Base-by-base conservation (phyloP, 2,888 invertebrate species). In the Brachylomia viminalis region DNA sequence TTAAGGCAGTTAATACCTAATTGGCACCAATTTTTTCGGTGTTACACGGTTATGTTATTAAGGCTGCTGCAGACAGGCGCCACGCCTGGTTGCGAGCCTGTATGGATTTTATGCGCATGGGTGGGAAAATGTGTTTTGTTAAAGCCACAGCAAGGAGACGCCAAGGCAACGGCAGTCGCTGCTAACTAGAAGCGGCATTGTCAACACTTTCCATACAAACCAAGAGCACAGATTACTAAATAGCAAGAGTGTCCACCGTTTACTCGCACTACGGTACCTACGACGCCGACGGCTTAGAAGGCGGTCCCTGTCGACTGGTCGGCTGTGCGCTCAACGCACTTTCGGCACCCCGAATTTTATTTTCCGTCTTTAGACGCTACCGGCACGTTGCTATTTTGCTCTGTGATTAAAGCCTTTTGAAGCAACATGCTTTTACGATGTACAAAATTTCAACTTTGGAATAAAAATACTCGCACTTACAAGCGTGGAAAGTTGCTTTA, bases 401-500 rank as follows among this genome's bases (percentile, higher is more conserved):
- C 8, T 15, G 2, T 23, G 30, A 20, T 20, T 38, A 23, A n/a
- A n/a, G n/a, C n/a, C n/a, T 73, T 54, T 33, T 5, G 33, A 23
- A 27, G 17, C n/a, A 10, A 15, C n/a, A 45, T 27, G 15, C 54
- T 45, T 33, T 23, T 2, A 13, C 27, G 7, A 7, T 47, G 45
- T 27, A 7, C 27, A 13, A 76, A 77, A 42, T 13, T 6, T 3
- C 30, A 75, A 33, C 8, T 30, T 5, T 7, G 1, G 2, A 47
- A 5, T 17, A 45, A 38, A 54, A 79, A 49, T 47, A n/a, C 15
- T 13, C 6, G 49, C n/a, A 49, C n/a, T 13, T 20, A 64, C 8
- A 68, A 61, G 59, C 38, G 13, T 64, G 52, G 62, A 70, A 83
- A 73, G 79, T 67, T 56, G 54, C 79, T 17, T 70, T 67, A 86